Conservation (phyloP, 2,888 invertebrate species). For the Sycophila texana region DNA sequence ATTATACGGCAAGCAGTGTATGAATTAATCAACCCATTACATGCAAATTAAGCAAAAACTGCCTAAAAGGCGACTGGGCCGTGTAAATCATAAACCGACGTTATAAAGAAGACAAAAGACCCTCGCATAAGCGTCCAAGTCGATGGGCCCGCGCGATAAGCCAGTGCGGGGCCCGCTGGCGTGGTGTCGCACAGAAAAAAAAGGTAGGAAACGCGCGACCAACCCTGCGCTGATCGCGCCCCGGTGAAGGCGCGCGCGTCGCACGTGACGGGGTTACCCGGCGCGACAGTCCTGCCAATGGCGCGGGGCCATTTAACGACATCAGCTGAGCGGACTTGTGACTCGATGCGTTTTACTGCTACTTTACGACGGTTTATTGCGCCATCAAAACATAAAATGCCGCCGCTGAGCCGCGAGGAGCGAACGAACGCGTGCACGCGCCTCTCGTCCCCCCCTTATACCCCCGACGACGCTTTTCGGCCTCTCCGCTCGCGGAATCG, state of each 20-base stretch:
- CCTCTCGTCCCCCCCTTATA: slow-evolving; percentile 63
- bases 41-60: no score
- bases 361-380: slow-evolving; percentile 75
- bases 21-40: no score
- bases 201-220: slow-evolving; percentile 34
- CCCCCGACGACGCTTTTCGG: neutral
- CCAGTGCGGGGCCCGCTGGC: neutral
- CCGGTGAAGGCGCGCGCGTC: slow-evolving; percentile 38
- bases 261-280: slow-evolving; percentile 62
- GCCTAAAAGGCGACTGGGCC: no score
- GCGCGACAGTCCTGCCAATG: neutral
- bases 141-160: no score
- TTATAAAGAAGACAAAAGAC: no score
- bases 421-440: slow-evolving; percentile 61
- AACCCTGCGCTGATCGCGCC: slow-evolving; percentile 60
- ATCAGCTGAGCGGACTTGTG: slow-evolving; percentile 74
- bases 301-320: slow-evolving; percentile 72
- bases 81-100: no score
- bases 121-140: no score
- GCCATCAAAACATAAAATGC: slow-evolving; percentile 76
- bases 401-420: slow-evolving; percentile 47
- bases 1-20: no score
- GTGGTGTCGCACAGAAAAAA: neutral
- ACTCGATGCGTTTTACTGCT: slow-evolving; percentile 76
- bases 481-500: slow-evolving; percentile 24